phyloP scores from a whole-genome alignment of 2,797 vertebrate genomes.

The Acanthurus lineatus region DNA sequence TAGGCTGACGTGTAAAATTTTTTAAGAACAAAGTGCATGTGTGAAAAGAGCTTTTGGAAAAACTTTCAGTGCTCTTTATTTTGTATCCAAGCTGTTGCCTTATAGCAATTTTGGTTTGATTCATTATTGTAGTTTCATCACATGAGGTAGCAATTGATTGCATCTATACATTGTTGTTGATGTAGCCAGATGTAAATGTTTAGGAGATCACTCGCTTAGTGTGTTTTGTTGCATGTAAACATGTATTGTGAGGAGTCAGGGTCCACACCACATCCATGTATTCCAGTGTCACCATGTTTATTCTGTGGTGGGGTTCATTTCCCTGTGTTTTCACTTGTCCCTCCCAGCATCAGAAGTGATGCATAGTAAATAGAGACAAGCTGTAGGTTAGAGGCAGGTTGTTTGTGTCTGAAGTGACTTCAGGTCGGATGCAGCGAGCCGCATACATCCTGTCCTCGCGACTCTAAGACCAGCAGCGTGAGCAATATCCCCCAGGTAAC shows the following conservation, averaged over 20 bases:
- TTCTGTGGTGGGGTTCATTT: background rate
- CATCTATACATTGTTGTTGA: conserved; percentile 1
- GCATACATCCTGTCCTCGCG: conserved; percentile 18
- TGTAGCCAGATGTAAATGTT: background rate
- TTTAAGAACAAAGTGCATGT: conserved; percentile 1
- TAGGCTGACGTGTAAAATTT: conserved; percentile 1
- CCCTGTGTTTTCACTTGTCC: background rate
- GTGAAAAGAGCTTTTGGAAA: conserved; percentile 31
- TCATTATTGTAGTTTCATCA: background rate
- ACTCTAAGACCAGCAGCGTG: conserved; percentile 43
- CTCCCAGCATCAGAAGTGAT: conserved; percentile 1
- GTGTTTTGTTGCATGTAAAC: background rate
- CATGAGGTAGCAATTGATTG: background rate
- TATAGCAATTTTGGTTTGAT: conserved; percentile 17
- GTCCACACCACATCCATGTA: background rate
- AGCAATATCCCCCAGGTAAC: conserved; percentile 55
- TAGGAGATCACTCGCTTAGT: background rate
- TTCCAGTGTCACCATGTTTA: background rate
- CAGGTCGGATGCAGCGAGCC: conserved; percentile 27
- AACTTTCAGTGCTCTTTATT: conserved; percentile 16
- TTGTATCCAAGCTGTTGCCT: conserved; percentile 5
- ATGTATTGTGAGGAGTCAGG: background rate
- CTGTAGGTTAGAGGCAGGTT: conserved; percentile 10
- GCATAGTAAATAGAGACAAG: background rate
- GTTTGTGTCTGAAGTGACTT: conserved; percentile 5